A percentile compares a stretch with the other conserved stretches of the same genome.
These are phyloP conservation scores for Borostomias antarcticus DNA, from an alignment of 2,797 vertebrate species.

Conservation along the genomic window DNA sequence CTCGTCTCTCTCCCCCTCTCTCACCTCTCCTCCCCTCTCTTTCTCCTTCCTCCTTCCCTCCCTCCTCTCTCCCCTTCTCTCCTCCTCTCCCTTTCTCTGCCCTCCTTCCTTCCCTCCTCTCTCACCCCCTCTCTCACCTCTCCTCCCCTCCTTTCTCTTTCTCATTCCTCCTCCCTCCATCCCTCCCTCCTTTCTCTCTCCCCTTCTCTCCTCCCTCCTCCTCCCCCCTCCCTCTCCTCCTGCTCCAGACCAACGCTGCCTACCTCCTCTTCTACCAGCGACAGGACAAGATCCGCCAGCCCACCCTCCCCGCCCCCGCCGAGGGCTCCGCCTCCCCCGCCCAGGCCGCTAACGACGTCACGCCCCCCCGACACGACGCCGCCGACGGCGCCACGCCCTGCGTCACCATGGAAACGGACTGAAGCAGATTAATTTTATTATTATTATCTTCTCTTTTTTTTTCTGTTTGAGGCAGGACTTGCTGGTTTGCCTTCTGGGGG, in stretches of 20 bases:
- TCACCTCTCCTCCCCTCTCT: too few species aligned
- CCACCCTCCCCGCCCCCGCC: constrained; percentile 53
- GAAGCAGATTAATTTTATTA: constrained; percentile 25
- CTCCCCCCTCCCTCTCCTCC: background rate
- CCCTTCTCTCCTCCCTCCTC: background rate
- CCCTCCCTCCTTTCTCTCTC: background rate
- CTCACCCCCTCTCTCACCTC: too few species aligned
- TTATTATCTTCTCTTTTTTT: background rate
- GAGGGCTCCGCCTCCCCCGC: constrained; percentile 45
- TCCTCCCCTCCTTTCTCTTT: too few species aligned
- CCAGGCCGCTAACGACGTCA: constrained; percentile 46
- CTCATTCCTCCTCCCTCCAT: too few species aligned
- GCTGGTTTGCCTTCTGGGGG: constrained; percentile 21
- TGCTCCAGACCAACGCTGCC: constrained; percentile 84
- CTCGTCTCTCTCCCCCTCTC: too few species aligned
- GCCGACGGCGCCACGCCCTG: constrained; percentile 46
- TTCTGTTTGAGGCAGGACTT: too few species aligned
- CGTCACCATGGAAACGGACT: constrained; percentile 76
- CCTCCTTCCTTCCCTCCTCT: too few species aligned
- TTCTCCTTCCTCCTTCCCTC: background rate
- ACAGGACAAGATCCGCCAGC: constrained; percentile 80
- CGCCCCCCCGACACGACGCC: constrained; percentile 47
- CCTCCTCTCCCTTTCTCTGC: too few species aligned
- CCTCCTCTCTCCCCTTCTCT: too few species aligned
- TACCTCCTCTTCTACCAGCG: constrained; percentile 90